Percentiles rank a stretch among this genome's conserved stretches.
These are phyloP conservation scores for Podarcis cretensis DNA, from an alignment of 2,113 vertebrate species.

Conservation along the genomic window DNA sequence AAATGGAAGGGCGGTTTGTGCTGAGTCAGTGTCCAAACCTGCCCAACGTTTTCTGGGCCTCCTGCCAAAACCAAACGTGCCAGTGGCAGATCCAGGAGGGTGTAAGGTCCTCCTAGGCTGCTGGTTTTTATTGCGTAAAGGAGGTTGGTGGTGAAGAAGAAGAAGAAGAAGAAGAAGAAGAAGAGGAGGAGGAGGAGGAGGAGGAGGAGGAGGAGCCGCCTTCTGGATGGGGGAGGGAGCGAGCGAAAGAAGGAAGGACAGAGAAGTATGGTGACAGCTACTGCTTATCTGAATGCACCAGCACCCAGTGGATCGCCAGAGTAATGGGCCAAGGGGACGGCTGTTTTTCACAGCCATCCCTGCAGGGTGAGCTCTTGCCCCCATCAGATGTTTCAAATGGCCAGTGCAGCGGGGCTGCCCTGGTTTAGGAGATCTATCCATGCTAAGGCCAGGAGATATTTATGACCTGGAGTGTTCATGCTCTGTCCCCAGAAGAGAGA, in stretches of 20 bases:
- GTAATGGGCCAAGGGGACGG: too few species aligned
- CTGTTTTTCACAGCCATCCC: neutral
- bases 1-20: conserved; percentile 16
- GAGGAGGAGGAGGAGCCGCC: rapidly evolving
- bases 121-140: neutral
- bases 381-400: neutral
- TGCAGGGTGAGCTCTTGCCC: neutral
- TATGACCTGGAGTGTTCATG: neutral
- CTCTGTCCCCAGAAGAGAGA: neutral
- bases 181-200: too few species aligned
- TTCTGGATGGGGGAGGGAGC: neutral
- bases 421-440: neutral
- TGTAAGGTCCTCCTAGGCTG: neutral
- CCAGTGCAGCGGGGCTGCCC: neutral
- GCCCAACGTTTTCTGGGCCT: neutral
- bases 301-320: neutral
- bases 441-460: neutral
- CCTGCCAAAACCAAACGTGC: neutral
- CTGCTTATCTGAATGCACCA: neutral
- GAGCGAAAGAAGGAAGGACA: neutral
- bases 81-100: neutral
- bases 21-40: conserved; percentile 9
- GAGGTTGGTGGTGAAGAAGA: neutral
- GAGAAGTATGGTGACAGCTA: neutral
- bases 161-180: too few species aligned